phyloP scores from a whole-genome alignment of 2,113 vertebrate species.

The Passer montanus region DNA sequence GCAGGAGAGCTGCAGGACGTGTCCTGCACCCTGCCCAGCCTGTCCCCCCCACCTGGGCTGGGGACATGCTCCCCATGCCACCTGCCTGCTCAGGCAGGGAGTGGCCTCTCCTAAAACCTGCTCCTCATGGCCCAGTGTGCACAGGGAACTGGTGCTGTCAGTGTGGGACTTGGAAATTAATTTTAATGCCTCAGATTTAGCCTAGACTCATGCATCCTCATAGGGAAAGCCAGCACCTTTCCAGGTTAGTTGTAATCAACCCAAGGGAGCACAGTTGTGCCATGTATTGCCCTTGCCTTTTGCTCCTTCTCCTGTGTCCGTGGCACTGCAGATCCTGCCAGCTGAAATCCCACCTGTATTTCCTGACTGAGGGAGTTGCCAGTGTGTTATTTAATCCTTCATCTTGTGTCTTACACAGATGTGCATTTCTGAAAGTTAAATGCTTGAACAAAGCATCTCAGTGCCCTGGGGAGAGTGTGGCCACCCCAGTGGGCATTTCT shows the following conservation, averaged over 20 bases:
- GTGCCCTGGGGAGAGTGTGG: accelerated
- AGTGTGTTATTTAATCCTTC: background rate
- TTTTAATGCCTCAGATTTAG: background rate
- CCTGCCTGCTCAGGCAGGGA: background rate
- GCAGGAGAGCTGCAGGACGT: accelerated
- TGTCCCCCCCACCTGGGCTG: background rate
- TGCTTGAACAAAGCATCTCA: background rate
- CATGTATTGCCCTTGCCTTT: background rate
- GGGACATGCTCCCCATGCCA: background rate
- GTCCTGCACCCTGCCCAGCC: background rate
- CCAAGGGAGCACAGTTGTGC: background rate
- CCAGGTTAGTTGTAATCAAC: background rate
- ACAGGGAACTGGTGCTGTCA: background rate
- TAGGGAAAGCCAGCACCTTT: background rate
- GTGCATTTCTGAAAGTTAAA: accelerated
- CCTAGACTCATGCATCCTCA: background rate
- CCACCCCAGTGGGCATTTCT: accelerated
- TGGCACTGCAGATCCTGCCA: background rate
- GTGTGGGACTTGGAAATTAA: background rate
- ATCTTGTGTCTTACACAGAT: background rate
- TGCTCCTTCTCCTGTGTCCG: background rate
- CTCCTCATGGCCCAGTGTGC: background rate
- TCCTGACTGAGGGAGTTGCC: background rate
- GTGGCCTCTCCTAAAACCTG: background rate
- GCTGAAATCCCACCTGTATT: background rate